Percentiles rank a stretch among this genome's conserved stretches.
phyloP scores from a whole-genome alignment of 1,140 invertebrate genomes.

The Eumaeus atala region DNA sequence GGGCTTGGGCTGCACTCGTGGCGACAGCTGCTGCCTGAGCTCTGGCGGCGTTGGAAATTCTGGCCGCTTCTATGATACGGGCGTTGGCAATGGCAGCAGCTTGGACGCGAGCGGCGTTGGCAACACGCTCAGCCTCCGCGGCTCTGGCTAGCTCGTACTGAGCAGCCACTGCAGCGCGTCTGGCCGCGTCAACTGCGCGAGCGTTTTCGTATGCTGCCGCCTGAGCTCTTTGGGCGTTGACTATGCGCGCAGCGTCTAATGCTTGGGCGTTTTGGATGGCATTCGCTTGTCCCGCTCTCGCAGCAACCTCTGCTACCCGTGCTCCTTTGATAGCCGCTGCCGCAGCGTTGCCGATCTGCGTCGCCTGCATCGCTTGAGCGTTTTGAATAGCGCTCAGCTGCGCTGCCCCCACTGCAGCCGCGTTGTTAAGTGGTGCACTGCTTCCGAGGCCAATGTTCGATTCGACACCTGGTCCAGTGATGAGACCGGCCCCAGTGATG shows the following conservation, averaged over 20 bases:
- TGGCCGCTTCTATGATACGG: slow-evolving; percentile 50
- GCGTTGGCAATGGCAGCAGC: slow-evolving; percentile 58
- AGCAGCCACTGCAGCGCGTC: slow-evolving; percentile 47
- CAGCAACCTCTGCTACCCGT: slow-evolving; percentile 49
- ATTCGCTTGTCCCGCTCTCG: slow-evolving; percentile 49
- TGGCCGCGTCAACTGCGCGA: slow-evolving; percentile 50
- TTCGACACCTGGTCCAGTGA: slow-evolving; percentile 9
- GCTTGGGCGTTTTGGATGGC: slow-evolving; percentile 59
- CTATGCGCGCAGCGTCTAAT: slow-evolving; percentile 50
- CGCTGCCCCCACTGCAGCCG: slow-evolving; percentile 52
- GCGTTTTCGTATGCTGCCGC: slow-evolving; percentile 62
- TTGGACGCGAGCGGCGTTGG: slow-evolving; percentile 56
- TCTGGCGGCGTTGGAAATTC: slow-evolving; percentile 56
- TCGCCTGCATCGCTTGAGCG: slow-evolving; percentile 56
- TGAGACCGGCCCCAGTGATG: slow-evolving; percentile 22
- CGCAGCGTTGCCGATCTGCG: slow-evolving; percentile 57
- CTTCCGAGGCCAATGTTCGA: slow-evolving; percentile 29
- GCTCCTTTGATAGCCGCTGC: slow-evolving; percentile 60
- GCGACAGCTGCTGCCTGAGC: slow-evolving; percentile 58
- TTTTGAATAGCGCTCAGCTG: slow-evolving; percentile 63
- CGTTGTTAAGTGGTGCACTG: slow-evolving; percentile 48
- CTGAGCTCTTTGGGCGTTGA: slow-evolving; percentile 58
- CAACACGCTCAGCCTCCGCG: slow-evolving; percentile 49
- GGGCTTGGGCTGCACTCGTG: slow-evolving; percentile 51
- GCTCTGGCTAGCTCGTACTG: slow-evolving; percentile 48